These are phyloP conservation scores for Australoheros scitulus DNA, from an alignment of 2,113 vertebrate genomes.

Conservation along the genomic window DNA sequence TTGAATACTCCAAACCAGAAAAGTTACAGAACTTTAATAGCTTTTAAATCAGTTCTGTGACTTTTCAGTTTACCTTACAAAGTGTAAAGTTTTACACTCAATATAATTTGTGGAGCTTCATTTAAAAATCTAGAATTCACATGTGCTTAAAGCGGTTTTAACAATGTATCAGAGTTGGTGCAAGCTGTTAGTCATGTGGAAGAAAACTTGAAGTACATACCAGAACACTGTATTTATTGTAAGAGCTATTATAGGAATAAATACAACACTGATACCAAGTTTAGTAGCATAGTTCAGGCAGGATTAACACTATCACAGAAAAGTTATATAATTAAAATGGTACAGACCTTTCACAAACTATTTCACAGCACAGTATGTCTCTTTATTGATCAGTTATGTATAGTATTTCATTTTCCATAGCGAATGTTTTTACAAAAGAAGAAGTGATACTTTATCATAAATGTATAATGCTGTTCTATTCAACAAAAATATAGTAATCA, in stretches of 20 bases:
- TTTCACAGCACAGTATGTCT: slow-evolving; percentile 62
- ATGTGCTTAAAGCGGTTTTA: neutral
- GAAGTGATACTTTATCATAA: slow-evolving; percentile 63
- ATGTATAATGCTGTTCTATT: slow-evolving; percentile 63
- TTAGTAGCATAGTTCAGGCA: slow-evolving; percentile 58
- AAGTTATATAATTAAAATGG: slow-evolving; percentile 46
- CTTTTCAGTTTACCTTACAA: neutral
- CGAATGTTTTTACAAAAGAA: slow-evolving; percentile 72
- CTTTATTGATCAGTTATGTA: slow-evolving; percentile 69
- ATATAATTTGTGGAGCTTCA: neutral
- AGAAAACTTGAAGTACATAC: slow-evolving; percentile 41
- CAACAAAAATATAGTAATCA: slow-evolving; percentile 68
- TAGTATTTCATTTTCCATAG: slow-evolving; percentile 67
- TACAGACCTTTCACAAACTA: slow-evolving; percentile 51
- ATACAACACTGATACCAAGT: slow-evolving; percentile 63
- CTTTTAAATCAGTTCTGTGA: neutral
- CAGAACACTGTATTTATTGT: slow-evolving; percentile 71
- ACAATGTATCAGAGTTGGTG: neutral
- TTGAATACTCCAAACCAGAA: too few relatives aligned
- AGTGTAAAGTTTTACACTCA: neutral
- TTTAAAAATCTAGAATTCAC: neutral
- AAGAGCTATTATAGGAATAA: slow-evolving; percentile 68
- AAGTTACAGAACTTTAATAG: too few relatives aligned
- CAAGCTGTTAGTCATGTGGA: slow-evolving; percentile 17
- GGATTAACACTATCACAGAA: slow-evolving; percentile 60